Base-by-base conservation (phyloP, 2,113 vertebrate species). In the Scartelaos histophorus region DNA sequence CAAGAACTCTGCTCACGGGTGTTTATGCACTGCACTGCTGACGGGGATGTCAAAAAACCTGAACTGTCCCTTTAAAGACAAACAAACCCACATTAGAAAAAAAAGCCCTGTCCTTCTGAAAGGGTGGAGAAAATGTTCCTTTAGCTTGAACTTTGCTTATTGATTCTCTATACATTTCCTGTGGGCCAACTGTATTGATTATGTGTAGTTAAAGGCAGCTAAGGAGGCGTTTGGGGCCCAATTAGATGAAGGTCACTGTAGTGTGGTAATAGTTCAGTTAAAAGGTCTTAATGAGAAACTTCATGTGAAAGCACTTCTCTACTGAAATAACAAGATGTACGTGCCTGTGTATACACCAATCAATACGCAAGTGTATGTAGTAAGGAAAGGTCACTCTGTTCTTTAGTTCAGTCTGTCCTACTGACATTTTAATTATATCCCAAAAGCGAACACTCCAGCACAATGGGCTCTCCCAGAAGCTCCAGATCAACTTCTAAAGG, bases 311-410 rank as follows among this genome's bases (percentile, higher is more conserved):
- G 7, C 9, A 43, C 67, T 72, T 17, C 45, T 67, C 7, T 65
- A 76, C 34, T 47, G 43, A 47, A 25, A 58, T 56, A 68, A 62
- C n/a, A 34, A 73, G 56, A 69, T 17, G n/a, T 60, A 71, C 76
- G 84, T 56, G 83, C 80, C 76, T 85, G 58, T 15, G 24, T 71
- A 11, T 49, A 34, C 19, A 56, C 21, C 65, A 25, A 73, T 81
- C 73, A 66, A 67, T 78, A 53, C 7, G 0, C 53, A 13, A 69
- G 74, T 22, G 16, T 78, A 69, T 72, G 65, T 71, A 70, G 67
- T 61, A 79, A 79, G 75, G 72, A 75, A 79, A 82, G 67, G 77
- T 86, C 70, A 75, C 71, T 77, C 66, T 62, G 69, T 67, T 60
- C 21, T 2, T 72, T 67, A 46, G 64, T 69, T 57, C 67, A 76